Evolutionary conservation across 1,140 invertebrate species (phyloP), one percentile per base, ranked within the genome.

Genomic region (Euwallacea similis): DNA sequence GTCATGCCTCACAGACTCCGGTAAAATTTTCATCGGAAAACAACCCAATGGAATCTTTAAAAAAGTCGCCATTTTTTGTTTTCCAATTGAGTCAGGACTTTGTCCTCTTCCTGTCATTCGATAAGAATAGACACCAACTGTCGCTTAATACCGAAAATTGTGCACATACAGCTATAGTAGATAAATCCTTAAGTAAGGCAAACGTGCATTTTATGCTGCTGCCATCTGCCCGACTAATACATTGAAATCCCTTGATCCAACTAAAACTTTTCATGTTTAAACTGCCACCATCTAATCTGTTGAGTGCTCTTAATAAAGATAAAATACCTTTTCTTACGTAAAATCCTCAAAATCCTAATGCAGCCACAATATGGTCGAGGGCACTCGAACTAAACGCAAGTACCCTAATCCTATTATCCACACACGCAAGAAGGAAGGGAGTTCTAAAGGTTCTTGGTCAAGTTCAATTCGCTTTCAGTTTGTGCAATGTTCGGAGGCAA

Each of bases 21-120:
- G 64, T 66, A 54, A 66, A 54, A 58, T 58, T 66, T 66, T 66
- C 16, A 42, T 43, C 11, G 13, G 53, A 56, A 66, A 66, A 66
- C 53, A 53, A 53, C 44, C 53, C 46, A 4, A 33, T 33, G 21
- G 21, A 33, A 33, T 33, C 1, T 33, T n/a, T 33, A 33, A 33
- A 33, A 33, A 33, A 33, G 21, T 33, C 21, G 21, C 21, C 21
- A 33, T 33, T 33, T 33, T 33, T 33, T 33, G 21, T 33, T 33
- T 33, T 4, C 21, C 21, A 2, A 4, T 33, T 1, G 21, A 4
- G 21, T 33, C 1, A 33, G 21, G 21, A 33, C 4, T 33, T 33
- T 1, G 21, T 33, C 21, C 1, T 33, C 21, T 33, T 33, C 21
- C 21, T 33, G 21, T 33, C 21, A 33, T 33, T 33, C 21, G 21